Evolutionary conservation across 2,113 vertebrate genomes (phyloP), one percentile per base, ranked within the genome.

Genomic region (Nansenia antarctica): DNA sequence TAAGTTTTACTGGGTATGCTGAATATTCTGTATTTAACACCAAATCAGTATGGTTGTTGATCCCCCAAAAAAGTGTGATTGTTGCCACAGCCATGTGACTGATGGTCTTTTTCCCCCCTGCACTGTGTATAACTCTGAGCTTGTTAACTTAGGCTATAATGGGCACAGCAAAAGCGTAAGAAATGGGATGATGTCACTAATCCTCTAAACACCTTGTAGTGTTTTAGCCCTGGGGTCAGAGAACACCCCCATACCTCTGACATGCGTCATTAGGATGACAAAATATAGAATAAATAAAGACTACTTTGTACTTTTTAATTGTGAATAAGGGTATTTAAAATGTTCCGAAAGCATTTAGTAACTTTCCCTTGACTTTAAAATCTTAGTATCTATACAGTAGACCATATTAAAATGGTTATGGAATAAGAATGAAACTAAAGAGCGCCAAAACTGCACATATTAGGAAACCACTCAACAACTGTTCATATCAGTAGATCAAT

Each of bases 111-210:
- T 2, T 29, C 14, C 45, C 45, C 14, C 12, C 34, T 53, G 65
- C 45, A 12, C 24, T 54, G 5, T 30, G 5, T n/a, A n/a, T n/a
- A 18, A 26, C 61, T 39, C 52, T 73, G 65, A 78, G 68, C 78
- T 69, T 62, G 70, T 85, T 84, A 80, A 64, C 35, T 32, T 65
- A 72, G 31, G 35, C 62, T 69, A 34, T 71, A 72, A 80, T 67
- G 45, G 22, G 9, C 60, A 54, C 27, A 26, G 27, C 29, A 39
- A 47, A 1, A n/a, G 45, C 11, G 45, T 67, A 54, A 59, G 18
- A 52, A 59, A 39, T 62, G 18, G 22, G 61, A 52, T 52, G 47
- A 5, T 52, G 49, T 7, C 49, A 12, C 49, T 52, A 20, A 52
- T 18, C n/a, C 49, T 20, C n/a, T 52, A 8, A 20, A n/a, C 64